phyloP scores from a whole-genome alignment of 1,140 invertebrate genomes.

The Yoshiicerus persimilis region DNA sequence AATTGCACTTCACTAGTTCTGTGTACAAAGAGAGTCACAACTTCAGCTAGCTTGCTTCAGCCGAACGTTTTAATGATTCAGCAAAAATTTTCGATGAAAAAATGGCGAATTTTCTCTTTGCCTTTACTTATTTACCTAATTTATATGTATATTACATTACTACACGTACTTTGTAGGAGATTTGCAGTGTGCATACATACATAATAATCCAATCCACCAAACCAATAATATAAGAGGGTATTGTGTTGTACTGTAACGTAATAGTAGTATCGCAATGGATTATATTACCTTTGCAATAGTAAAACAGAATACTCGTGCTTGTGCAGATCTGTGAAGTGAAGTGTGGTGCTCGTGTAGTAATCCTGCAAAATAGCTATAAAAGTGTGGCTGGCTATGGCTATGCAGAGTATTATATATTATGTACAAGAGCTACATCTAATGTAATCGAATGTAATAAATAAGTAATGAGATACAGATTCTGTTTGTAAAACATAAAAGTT shows the following conservation, averaged over 20 bases:
- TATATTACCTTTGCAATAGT: neutral
- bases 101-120: slow-evolving; percentile 28
- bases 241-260: neutral
- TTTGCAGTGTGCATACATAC: neutral
- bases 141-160: neutral
- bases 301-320: neutral
- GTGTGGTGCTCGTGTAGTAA: neutral
- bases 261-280: neutral
- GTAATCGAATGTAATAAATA: neutral
- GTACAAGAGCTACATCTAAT: neutral
- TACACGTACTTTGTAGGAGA: neutral
- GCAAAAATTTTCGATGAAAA: slow-evolving; percentile 10
- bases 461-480: neutral
- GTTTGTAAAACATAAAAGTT: neutral
- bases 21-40: neutral
- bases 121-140: neutral
- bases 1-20: neutral
- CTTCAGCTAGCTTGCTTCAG: no score
- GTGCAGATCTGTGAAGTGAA: neutral
- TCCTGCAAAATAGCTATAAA: no score
- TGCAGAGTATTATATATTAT: neutral
- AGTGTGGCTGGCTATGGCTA: neutral
- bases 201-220: neutral
- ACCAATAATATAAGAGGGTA: neutral
- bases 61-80: slow-evolving; percentile 16